Percentiles rank a stretch among this genome's conserved stretches.
These are phyloP conservation scores for Tenodera sinensis DNA, from an alignment of 2,888 invertebrate species.

Conservation along the genomic window DNA sequence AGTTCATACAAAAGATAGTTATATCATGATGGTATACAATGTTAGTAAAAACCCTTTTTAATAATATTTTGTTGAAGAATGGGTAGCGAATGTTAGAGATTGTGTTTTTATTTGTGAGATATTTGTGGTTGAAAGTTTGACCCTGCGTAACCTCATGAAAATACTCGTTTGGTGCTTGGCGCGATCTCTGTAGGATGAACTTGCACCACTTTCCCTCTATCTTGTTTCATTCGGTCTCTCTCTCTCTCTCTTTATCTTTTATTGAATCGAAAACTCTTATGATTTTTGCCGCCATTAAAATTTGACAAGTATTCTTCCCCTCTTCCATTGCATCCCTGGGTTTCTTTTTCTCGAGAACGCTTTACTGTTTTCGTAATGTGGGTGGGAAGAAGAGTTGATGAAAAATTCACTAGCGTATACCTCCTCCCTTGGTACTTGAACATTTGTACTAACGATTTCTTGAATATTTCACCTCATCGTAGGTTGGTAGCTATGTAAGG, in stretches of 20 bases:
- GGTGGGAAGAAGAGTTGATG: not conserved
- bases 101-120: too few species aligned
- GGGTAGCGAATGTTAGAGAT: too few species aligned
- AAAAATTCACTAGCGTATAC: constrained; percentile 2
- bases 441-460: not conserved
- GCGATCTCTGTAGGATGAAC: too few species aligned
- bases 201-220: not conserved
- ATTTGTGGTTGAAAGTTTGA: too few species aligned
- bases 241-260: not conserved
- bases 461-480: constrained; percentile 15
- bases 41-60: too few species aligned
- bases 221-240: not conserved
- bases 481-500: not conserved
- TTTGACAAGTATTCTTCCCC: not conserved
- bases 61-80: too few species aligned
- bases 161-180: too few species aligned
- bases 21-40: too few species aligned
- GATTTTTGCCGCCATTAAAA: not conserved
- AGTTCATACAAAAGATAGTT: too few species aligned
- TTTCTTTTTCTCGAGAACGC: not conserved
- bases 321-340: not conserved
- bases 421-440: not conserved
- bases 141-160: too few species aligned
- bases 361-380: not conserved
- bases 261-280: not conserved